Percentiles rank a stretch among this genome's conserved stretches.
Conservation (phyloP, 2,113 vertebrate genomes). For the Nipponia nippon region DNA sequence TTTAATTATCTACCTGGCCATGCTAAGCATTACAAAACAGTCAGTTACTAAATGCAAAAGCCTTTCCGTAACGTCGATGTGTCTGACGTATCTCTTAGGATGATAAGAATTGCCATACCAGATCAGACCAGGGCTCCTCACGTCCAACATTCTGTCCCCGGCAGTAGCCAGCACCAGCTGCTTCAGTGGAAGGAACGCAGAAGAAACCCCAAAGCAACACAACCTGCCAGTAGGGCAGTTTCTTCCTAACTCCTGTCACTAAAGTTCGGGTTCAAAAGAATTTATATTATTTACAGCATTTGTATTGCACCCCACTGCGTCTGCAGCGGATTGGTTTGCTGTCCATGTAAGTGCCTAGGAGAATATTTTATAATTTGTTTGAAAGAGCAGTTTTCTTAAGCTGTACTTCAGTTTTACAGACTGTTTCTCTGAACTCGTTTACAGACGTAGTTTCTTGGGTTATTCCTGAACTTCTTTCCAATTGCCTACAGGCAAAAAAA, state of each 20-base stretch:
- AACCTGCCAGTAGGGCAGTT: not conserved
- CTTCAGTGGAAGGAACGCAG: not conserved
- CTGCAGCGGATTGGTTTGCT: not conserved
- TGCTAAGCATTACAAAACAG: not conserved
- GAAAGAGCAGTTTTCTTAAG: not conserved
- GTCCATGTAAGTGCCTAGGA: not conserved
- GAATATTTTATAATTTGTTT: not conserved
- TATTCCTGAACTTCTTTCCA: not conserved
- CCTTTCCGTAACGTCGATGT: rapidly evolving
- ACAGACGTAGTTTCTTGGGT: not conserved
- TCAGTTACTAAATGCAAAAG: not conserved
- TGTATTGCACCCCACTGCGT: not conserved
- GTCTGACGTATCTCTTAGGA: not conserved
- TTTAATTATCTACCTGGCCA: not conserved
- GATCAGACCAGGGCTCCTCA: not conserved
- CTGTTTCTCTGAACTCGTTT: not conserved
- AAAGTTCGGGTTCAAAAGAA: not conserved
- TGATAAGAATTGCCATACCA: not conserved
- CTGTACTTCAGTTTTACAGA: not conserved
- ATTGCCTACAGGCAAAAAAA: not conserved
- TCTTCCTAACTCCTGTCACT: not conserved
- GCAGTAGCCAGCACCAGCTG: not conserved
- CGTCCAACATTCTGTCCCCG: not conserved
- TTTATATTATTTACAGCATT: not conserved
- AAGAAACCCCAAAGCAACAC: not conserved